Conservation (phyloP, 2,888 invertebrate genomes). For the Arge pagana region DNA sequence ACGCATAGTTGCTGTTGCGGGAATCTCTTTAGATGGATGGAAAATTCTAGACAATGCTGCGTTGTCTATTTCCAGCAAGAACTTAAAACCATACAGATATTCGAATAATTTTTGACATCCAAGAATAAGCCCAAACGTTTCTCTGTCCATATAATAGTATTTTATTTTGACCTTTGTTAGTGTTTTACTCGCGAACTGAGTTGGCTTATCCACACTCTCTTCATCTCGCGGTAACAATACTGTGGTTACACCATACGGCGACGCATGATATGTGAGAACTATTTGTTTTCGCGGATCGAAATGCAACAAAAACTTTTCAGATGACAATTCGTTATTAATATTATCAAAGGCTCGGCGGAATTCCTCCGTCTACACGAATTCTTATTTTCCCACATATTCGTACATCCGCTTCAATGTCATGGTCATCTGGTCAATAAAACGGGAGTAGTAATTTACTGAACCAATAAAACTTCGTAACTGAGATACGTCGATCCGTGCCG, state of each 20-base stretch:
- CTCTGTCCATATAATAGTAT: slow-evolving; percentile 43
- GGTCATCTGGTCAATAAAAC: slow-evolving; percentile 16
- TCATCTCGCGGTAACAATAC: slow-evolving; percentile 40
- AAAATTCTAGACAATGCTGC: slow-evolving; percentile 33
- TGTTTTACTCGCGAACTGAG: slow-evolving; percentile 44
- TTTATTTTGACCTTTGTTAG: slow-evolving; percentile 36
- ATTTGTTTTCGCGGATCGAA: slow-evolving; percentile 23
- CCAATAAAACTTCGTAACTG: slow-evolving; percentile 19
- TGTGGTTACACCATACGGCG: slow-evolving; percentile 39
- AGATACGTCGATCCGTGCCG: slow-evolving; percentile 1
- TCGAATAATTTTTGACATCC: slow-evolving; percentile 52
- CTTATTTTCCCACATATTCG: too few relatives aligned
- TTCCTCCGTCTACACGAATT: slow-evolving; percentile 36
- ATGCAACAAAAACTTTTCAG: slow-evolving; percentile 24
- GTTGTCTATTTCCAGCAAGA: slow-evolving; percentile 34
- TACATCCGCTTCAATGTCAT: too few relatives aligned
- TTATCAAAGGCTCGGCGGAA: slow-evolving; percentile 35
- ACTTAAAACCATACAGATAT: slow-evolving; percentile 48
- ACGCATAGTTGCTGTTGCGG: slow-evolving; percentile 18
- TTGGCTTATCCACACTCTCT: slow-evolving; percentile 39
- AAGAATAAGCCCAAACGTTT: slow-evolving; percentile 49
- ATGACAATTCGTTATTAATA: slow-evolving; percentile 27
- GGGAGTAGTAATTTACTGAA: slow-evolving; percentile 13
- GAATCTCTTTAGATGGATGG: slow-evolving; percentile 28
- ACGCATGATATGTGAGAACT: slow-evolving; percentile 32